Evolutionary conservation across 2,888 invertebrate genomes (phyloP), one percentile per base, ranked within the genome.

Genomic region (Cerastis rubricosa): DNA sequence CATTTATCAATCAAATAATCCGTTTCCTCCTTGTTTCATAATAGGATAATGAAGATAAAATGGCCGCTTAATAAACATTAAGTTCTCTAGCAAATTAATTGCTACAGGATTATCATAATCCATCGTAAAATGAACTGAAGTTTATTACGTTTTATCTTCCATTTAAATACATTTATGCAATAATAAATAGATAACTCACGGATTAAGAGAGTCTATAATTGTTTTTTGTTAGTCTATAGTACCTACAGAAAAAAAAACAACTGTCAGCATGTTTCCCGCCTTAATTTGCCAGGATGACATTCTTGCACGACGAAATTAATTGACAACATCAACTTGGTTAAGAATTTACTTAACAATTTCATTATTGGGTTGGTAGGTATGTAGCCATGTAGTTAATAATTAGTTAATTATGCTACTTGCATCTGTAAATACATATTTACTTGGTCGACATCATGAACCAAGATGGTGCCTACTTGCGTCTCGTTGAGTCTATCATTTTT

Each of bases 61-160:
- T 78, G 71, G 59, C 63, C 45, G 73, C 83, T 83, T 84, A 85
- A 68, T 65, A 73, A 77, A 76, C 80, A 83, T 68, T 64, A 76
- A 68, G 63, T 78, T 71, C 76, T 68, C 68, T 35, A 79, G 25
- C 57, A 81, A 87, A 88, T 85, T 85, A 87, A 86, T 88, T 86
- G 76, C 74, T 67, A 61, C 25, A 61, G 47, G 80, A 87, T 88
- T 87, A 81, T 78, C 65, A 67, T 82, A 87, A 87, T 87, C 87
- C 80, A 72, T 79, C 71, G 72, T 66, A 66, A 76, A 71, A 64
- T 68, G 2, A 45, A 71, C 64, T 71, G 14, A 64, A 75, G 54
- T 74, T 76, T 68, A 79, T 75, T 45, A n/a, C 40, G 14, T 67
- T 74, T 75, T 76, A 82, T 76, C 67, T 43, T 67, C 0, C 49